These are phyloP conservation scores for Alethe castanea DNA, from an alignment of 2,113 vertebrate genomes.

Conservation along the genomic window DNA sequence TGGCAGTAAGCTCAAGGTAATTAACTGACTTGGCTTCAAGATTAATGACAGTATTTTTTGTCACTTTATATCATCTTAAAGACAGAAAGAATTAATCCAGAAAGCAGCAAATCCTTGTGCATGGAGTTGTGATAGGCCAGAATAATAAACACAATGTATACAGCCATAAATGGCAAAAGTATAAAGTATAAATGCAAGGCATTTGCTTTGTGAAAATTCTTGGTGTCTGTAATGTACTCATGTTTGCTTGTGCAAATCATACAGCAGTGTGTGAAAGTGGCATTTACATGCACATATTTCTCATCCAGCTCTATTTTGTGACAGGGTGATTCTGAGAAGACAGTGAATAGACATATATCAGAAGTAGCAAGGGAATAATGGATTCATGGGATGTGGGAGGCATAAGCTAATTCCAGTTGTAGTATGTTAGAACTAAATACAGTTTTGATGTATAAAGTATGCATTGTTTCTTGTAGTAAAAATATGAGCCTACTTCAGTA, in stretches of 20 bases:
- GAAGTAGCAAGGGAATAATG: background rate
- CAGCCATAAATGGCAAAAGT: background rate
- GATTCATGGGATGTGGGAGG: background rate
- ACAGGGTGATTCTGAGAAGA: background rate
- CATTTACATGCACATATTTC: background rate
- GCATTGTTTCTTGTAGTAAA: background rate
- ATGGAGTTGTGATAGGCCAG: background rate
- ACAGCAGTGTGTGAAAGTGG: background rate
- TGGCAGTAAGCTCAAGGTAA: conserved; percentile 89
- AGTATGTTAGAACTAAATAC: background rate
- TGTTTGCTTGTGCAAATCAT: background rate
- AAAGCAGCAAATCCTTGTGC: background rate
- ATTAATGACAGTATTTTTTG: background rate
- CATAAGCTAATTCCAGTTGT: background rate
- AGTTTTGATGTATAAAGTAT: background rate
- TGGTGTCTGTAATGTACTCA: background rate
- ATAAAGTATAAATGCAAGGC: background rate
- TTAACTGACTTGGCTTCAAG: background rate
- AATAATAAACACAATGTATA: background rate
- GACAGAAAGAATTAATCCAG: background rate
- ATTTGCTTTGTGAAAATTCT: background rate
- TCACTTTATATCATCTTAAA: background rate
- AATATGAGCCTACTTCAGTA: background rate
- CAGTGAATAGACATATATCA: background rate
- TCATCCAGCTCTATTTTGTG: background rate